Conservation (phyloP, 2,888 invertebrate genomes). For the Autographa gamma region DNA sequence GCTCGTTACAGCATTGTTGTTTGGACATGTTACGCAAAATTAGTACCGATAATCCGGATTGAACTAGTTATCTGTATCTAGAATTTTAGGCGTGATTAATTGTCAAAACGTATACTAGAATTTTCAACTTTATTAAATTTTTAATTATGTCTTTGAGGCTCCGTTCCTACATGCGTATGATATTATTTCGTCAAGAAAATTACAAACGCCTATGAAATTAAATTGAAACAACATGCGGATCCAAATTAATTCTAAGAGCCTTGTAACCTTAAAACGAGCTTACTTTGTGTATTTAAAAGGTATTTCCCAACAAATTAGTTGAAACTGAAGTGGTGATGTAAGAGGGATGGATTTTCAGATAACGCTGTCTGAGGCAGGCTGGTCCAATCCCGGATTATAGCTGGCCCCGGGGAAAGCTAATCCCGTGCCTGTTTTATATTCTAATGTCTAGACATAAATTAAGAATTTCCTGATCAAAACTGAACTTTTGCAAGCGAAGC, state of each 20-base stretch:
- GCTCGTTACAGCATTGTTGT: not conserved
- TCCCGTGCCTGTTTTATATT: constrained; percentile 18
- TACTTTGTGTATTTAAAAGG: constrained; percentile 7
- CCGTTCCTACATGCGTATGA: not conserved
- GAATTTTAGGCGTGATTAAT: no score
- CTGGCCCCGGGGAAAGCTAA: constrained; percentile 15
- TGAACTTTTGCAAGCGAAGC: not conserved
- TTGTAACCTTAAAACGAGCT: constrained; percentile 3
- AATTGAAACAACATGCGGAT: not conserved
- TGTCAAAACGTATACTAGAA: no score
- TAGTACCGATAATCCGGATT: not conserved
- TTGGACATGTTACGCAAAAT: not conserved
- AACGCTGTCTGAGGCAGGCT: constrained; percentile 24
- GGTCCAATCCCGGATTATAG: constrained; percentile 14
- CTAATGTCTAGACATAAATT: constrained; percentile 9
- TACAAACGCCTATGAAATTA: not conserved
- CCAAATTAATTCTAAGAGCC: not conserved
- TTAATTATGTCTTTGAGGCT: no score
- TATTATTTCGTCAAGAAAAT: not conserved
- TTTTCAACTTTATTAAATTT: no score
- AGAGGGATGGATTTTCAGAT: constrained; percentile 21
- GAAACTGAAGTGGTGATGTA: constrained; percentile 11
- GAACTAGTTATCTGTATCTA: not conserved
- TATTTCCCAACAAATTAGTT: constrained; percentile 18
- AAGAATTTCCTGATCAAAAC: constrained; percentile 19